Conservation (phyloP, 2,888 invertebrate species). For the Amphipyra berbera region DNA sequence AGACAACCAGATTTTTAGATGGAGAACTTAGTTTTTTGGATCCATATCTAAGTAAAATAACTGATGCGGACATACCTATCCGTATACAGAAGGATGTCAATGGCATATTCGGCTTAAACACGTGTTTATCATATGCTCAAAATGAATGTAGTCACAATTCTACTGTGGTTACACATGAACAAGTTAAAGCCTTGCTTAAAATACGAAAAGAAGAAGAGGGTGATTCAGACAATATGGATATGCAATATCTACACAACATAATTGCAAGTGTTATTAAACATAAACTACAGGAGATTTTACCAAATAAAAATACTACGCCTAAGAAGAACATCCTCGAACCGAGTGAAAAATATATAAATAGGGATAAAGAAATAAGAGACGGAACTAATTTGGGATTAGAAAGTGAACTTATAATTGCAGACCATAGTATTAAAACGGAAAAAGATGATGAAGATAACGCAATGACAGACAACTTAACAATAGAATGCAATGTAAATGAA, state of each 20-base stretch:
- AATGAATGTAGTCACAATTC: rapidly evolving
- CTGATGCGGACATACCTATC: slow-evolving; percentile 7
- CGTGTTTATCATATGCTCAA: neutral
- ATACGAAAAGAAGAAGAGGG: neutral
- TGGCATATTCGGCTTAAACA: neutral
- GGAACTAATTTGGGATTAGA: slow-evolving; percentile 18
- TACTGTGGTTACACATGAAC: slow-evolving; percentile 14
- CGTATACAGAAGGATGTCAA: slow-evolving; percentile 12
- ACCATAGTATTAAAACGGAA: slow-evolving; percentile 6
- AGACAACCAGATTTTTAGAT: slow-evolving; percentile 17
- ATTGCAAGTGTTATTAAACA: slow-evolving; percentile 6
- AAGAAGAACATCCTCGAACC: neutral
- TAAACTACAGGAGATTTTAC: slow-evolving; percentile 18
- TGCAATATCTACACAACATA: neutral
- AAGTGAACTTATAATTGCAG: slow-evolving; percentile 30
- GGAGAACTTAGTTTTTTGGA: slow-evolving; percentile 28
- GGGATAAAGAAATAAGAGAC: slow-evolving; percentile 9
- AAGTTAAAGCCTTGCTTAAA: slow-evolving; percentile 12
- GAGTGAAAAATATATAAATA: neutral
- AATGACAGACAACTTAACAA: neutral
- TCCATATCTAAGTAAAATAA: slow-evolving; percentile 8
- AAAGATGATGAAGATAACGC: neutral
- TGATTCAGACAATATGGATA: neutral
- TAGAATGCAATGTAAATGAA: neutral
- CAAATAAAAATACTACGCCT: neutral